phyloP scores from a whole-genome alignment of 2,888 invertebrate genomes.

The Drosophila antonietae region DNA sequence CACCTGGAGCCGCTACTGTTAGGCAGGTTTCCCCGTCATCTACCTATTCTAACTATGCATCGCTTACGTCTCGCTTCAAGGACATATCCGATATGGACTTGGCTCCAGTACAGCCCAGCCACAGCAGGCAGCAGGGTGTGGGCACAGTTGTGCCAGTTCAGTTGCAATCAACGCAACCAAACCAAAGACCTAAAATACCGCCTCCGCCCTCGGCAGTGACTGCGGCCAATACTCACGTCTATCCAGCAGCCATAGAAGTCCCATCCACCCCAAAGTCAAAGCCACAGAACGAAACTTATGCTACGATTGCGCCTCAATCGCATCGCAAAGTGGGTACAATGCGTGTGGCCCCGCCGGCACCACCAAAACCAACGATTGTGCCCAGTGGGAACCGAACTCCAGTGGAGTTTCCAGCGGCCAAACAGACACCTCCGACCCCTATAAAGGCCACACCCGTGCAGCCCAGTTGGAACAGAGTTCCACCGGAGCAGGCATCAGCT shows the following conservation, averaged over 20 bases:
- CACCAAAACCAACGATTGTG: constrained; percentile 54
- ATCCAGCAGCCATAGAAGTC: constrained; percentile 51
- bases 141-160: constrained; percentile 58
- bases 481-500: constrained; percentile 19
- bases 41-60: constrained; percentile 56
- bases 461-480: constrained; percentile 5
- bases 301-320: constrained; percentile 62
- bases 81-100: constrained; percentile 65
- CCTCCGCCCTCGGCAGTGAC: constrained; percentile 67
- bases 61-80: constrained; percentile 63
- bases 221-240: constrained; percentile 54
- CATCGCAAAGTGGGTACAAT: constrained; percentile 59
- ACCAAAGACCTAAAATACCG: constrained; percentile 38
- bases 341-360: constrained; percentile 57
- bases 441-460: constrained; percentile 6
- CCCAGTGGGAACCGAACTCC: constrained; percentile 25
- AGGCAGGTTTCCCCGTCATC: background rate
- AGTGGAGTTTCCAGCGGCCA: constrained; percentile 26
- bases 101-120: background rate
- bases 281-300: constrained; percentile 41
- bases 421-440: constrained; percentile 22
- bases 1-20: constrained; percentile 7
- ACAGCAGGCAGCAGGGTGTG: constrained; percentile 26
- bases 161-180: constrained; percentile 41
- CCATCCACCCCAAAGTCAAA: constrained; percentile 23